Conservation (phyloP, 2,113 vertebrate genomes). For the Suncus etruscus region DNA sequence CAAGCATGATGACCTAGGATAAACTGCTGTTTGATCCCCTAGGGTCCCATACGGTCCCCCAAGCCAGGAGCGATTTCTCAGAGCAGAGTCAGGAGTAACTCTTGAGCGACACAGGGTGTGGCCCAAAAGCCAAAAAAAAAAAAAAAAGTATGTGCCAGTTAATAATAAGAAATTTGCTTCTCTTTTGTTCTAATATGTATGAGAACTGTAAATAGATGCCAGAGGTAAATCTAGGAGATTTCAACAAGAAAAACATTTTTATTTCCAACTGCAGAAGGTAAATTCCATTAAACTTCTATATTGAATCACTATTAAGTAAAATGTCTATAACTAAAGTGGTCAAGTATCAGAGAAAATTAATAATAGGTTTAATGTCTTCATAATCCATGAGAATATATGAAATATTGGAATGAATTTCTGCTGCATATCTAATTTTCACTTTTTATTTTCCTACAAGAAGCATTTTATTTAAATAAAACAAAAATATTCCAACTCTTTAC, state of each 20-base stretch:
- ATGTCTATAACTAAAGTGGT: background rate
- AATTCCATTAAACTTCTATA: conserved; percentile 28
- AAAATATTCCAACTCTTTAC: background rate
- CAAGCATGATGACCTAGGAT: too few species aligned
- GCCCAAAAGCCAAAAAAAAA: too few species aligned
- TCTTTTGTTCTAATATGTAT: conserved; percentile 14
- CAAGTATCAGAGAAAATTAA: conserved; percentile 12
- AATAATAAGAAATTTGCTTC: background rate
- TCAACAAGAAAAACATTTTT: conserved; percentile 41
- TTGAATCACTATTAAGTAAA: conserved; percentile 11
- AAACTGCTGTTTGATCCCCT: too few species aligned
- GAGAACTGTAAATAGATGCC: conserved; percentile 39
- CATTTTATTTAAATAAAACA: background rate
- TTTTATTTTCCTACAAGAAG: conserved; percentile 29
- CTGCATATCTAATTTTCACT: conserved; percentile 5
- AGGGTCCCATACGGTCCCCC: too few species aligned
- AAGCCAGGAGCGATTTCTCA: too few species aligned
- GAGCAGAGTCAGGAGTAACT: too few species aligned
- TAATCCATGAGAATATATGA: background rate
- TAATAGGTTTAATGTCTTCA: background rate
- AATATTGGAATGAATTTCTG: background rate
- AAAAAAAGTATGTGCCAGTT: conserved; percentile 10
- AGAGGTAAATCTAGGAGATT: background rate
- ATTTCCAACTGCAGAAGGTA: conserved; percentile 35
- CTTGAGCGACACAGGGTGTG: too few species aligned